Evolutionary conservation across 2,888 invertebrate species (phyloP), one percentile per base, ranked within the genome.

Genomic region (Cryptus viduatorius): DNA sequence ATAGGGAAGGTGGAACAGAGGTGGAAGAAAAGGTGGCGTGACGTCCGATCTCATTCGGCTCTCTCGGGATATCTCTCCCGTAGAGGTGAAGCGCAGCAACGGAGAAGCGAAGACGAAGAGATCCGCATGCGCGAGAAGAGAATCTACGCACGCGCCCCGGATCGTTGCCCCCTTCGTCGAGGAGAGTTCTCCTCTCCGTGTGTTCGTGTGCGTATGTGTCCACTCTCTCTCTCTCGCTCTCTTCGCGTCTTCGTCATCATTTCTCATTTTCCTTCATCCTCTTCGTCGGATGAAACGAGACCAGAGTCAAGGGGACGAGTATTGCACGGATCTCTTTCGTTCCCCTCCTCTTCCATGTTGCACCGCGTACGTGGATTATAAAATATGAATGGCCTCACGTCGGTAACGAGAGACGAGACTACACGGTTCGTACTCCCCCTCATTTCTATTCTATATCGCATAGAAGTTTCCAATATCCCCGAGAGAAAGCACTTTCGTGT

Each of bases 381-480:
- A 72, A 59, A 72, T 72, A 72, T 72, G 56, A 72, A 72, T 72
- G 71, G 71, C 56, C 56, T 56, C 71, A 12, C 50, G 50, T 48
- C 65, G 50, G 24, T 64, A 48, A 59, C 67, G 56, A 56, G 24
- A 42, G 42, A 77, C 56, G 65, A 48, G 48, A 29, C 46, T 31
- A 37, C 73, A 37, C 42, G 12, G 73, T 61, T 29, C 50, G 48
- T 44, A n/a, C 50, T 53, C n/a, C 31, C 71, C 19, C 53, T 37
- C 12, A 16, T 16, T 42, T 75, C 46, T 19, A 16, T 76, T 53
- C 14, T 5, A 67, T 77, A 56, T 16, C 50, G 10, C 67, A 24
- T 53, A 72, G 64, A 16, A 4, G 78, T 82, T 78, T 78, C 67
- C 82, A 77, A 77, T 82, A 72, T 82, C 56, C 82, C 71, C 67